Base-by-base conservation (phyloP, 2,888 invertebrate species). In the Campoletis raptor region DNA sequence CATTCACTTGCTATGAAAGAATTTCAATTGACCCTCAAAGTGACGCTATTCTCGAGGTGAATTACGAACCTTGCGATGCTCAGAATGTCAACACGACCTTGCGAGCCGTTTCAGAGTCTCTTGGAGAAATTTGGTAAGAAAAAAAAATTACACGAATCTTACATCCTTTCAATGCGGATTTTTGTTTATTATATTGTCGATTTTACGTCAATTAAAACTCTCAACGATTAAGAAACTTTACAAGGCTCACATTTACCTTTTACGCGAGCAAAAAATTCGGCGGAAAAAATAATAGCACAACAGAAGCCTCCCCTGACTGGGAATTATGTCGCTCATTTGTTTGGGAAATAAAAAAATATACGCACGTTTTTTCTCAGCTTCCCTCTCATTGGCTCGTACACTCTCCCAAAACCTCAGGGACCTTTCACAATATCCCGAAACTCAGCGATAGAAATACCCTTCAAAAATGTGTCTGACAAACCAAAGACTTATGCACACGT, bases 401-500 rank as follows among this genome's bases (percentile, higher is more conserved):
- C 81, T 0, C 74, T 87, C 9, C 93, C 93, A 0, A 90, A 91
- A 69, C 92, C 93, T 18, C 90, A 87, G 85, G 93, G 93, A 7
- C 93, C 93, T 0, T 91, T 92, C 18, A 72, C 82, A 0, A 37
- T 91, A 5, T 85, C 81, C 0, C n/a, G 18, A 8, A 72, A 87
- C 6, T 40, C 72, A 24, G 77, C 90, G 0, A 70, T 83, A 15
- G 67, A 42, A 18, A 90, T 93, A 66, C 57, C 45, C 5, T 93
- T 93, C 24, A 92, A 91, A 77, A 93, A 93, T 80, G 80, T 92
- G 8, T 93, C 91, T 42, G 70, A 82, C 36, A 87, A 89, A 54
- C 54, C 45, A 2, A 91, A 90, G 66, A 89, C 84, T 3, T 93
- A 92, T 24, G 78, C 90, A 18, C 89, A 90, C n/a, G 61, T 88